Evolutionary conservation across 2,888 invertebrate species (phyloP).

Genomic region (Cheiracanthium punctorium): DNA sequence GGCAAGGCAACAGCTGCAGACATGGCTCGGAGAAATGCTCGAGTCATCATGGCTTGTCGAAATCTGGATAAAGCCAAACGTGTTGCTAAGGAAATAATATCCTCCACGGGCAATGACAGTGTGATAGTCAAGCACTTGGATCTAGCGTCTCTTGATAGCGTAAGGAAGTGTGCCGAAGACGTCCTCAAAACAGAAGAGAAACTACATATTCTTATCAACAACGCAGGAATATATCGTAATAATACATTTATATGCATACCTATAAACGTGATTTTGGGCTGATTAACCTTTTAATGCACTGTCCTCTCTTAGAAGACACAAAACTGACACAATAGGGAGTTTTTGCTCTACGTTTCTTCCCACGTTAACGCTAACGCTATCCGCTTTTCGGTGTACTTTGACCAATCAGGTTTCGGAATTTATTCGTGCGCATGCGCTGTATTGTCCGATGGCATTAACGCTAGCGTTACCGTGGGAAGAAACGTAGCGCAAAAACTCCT

Average conservation of each 20-base stretch:
- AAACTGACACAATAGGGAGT: neutral
- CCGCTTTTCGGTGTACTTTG: too few relatives aligned
- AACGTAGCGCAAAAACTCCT: too few relatives aligned
- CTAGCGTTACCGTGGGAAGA: too few relatives aligned
- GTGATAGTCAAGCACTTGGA: slow-evolving; percentile 77
- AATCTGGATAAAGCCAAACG: slow-evolving; percentile 84
- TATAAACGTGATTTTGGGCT: too few relatives aligned
- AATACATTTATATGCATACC: neutral
- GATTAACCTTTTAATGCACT: too few relatives aligned
- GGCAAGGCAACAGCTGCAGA: slow-evolving; percentile 72
- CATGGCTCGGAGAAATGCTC: slow-evolving; percentile 78
- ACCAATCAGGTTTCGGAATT: too few relatives aligned
- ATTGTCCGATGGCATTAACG: too few relatives aligned
- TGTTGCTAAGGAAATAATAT: slow-evolving; percentile 76
- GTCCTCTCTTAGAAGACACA: neutral
- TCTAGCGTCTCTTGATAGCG: slow-evolving; percentile 77
- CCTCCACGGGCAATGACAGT: slow-evolving; percentile 77
- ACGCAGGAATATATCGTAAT: slow-evolving; percentile 86
- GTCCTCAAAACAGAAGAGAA: slow-evolving; percentile 84
- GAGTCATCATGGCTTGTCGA: slow-evolving; percentile 90
- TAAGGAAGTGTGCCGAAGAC: slow-evolving; percentile 87
- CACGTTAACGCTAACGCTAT: too few relatives aligned
- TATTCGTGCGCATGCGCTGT: too few relatives aligned
- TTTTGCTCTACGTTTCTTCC: too few relatives aligned
- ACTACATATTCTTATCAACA: slow-evolving; percentile 90